phyloP scores from a whole-genome alignment of 2,888 invertebrate genomes.

The Clepsis dumicolana region DNA sequence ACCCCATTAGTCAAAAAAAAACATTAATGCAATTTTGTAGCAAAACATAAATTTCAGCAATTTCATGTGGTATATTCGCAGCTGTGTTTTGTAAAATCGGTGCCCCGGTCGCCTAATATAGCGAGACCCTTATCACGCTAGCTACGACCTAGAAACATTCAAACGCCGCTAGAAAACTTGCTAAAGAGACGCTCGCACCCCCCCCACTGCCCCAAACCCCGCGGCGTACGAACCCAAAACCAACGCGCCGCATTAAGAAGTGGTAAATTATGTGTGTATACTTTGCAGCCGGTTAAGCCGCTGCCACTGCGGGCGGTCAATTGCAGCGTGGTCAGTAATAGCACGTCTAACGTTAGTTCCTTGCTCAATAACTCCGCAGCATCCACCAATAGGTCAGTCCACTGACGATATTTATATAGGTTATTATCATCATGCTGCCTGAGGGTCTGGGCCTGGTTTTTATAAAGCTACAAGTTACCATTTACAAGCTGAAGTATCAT shows the following conservation, averaged over 20 bases:
- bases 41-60: too few relatives aligned
- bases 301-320: constrained; percentile 91
- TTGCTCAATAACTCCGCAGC: constrained; percentile 87
- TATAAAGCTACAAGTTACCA: too few relatives aligned
- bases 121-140: too few relatives aligned
- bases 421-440: constrained; percentile 8
- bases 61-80: too few relatives aligned
- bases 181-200: background rate
- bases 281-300: constrained; percentile 93
- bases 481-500: too few relatives aligned
- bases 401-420: constrained; percentile 44
- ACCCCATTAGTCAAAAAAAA: too few relatives aligned
- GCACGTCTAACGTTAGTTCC: constrained; percentile 83
- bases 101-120: too few relatives aligned
- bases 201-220: background rate
- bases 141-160: too few relatives aligned
- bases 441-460: too few relatives aligned
- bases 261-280: constrained; percentile 60
- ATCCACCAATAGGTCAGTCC: constrained; percentile 81
- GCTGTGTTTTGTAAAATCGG: too few relatives aligned
- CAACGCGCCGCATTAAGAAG: constrained; percentile 48
- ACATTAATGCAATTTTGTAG: too few relatives aligned
- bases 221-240: constrained; percentile 57
- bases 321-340: constrained; percentile 75
- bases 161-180: too few relatives aligned